Evolutionary conservation across 2,113 vertebrate species (phyloP).

Genomic region (Elachura formosa): DNA sequence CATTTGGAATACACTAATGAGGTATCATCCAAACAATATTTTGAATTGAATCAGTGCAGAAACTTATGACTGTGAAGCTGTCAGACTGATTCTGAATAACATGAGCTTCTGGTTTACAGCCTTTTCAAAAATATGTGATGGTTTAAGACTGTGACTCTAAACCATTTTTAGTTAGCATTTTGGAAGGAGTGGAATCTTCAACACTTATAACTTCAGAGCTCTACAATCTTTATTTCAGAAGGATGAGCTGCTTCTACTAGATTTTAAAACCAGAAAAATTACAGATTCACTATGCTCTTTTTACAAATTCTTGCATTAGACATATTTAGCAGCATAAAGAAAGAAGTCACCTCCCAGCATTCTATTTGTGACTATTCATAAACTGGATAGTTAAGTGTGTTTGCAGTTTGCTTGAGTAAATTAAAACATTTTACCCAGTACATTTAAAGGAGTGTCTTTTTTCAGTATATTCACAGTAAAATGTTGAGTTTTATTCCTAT

Average conservation of each 20-base stretch:
- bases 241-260: neutral
- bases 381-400: neutral
- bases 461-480: neutral
- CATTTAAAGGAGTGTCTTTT: neutral
- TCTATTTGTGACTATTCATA: neutral
- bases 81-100: constrained; percentile 40
- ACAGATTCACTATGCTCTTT: neutral
- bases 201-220: neutral
- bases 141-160: neutral
- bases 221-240: neutral
- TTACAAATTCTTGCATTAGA: neutral
- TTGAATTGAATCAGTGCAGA: constrained; percentile 8
- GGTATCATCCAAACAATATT: constrained; percentile 11
- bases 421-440: neutral
- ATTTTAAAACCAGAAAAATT: neutral
- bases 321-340: neutral
- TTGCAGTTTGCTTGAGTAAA: neutral
- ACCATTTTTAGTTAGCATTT: neutral
- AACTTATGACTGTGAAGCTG: neutral
- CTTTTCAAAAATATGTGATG: neutral
- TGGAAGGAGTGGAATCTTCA: neutral
- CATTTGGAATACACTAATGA: neutral
- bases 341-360: neutral
- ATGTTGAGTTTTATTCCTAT: neutral
- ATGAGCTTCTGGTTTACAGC: constrained; percentile 13